Percentiles rank a stretch among this genome's conserved stretches.
Conservation (phyloP, 2,113 vertebrate genomes). For the Pontoporia blainvillei region DNA sequence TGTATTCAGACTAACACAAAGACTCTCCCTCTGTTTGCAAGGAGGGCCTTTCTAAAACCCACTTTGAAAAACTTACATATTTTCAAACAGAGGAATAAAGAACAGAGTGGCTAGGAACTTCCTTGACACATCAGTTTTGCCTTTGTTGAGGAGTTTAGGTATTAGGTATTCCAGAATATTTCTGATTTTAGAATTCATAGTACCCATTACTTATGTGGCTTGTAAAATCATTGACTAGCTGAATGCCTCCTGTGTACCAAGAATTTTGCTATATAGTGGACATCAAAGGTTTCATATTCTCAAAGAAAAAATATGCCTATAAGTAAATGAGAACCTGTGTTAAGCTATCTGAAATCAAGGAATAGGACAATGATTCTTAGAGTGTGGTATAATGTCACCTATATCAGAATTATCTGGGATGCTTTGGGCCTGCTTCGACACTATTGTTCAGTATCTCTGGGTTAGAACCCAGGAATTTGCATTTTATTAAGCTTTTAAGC, state of each 20-base stretch:
- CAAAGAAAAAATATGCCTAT: background rate
- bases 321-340: background rate
- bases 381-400: background rate
- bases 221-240: background rate
- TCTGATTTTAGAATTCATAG: background rate
- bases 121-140: background rate
- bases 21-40: background rate
- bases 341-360: background rate
- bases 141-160: background rate
- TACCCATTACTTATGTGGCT: background rate
- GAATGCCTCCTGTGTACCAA: background rate
- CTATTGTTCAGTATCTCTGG: background rate
- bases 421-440: background rate
- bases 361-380: background rate
- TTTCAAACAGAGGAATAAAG: background rate
- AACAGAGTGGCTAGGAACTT: background rate
- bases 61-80: background rate
- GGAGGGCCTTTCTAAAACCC: background rate
- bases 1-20: background rate
- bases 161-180: background rate
- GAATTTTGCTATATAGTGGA: background rate
- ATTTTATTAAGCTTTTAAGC: background rate
- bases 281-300: background rate
- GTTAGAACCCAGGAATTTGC: background rate
- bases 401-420: background rate